Evolutionary conservation across 2,888 invertebrate species (phyloP).

Genomic region (Sialis fuliginosa): DNA sequence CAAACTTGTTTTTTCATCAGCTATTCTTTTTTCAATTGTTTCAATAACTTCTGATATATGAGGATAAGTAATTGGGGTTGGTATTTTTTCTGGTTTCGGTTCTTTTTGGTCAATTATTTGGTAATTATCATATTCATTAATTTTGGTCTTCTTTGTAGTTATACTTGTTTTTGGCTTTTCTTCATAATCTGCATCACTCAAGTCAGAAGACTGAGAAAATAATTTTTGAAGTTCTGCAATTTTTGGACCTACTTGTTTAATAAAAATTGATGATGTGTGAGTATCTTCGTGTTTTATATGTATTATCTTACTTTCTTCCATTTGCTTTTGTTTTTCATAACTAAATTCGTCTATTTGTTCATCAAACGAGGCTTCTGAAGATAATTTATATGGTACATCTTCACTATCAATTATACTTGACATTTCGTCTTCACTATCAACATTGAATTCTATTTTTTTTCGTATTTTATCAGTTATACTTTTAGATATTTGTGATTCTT

Average conservation of each 20-base stretch:
- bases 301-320: neutral
- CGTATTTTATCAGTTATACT: constrained; percentile 20
- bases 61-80: constrained; percentile 13
- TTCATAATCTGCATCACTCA: constrained; percentile 14
- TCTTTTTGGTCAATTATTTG: constrained; percentile 6
- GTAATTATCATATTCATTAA: constrained; percentile 2
- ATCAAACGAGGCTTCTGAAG: constrained; percentile 24
- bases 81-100: constrained; percentile 4
- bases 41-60: constrained; percentile 20
- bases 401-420: constrained; percentile 24
- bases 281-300: constrained; percentile 10
- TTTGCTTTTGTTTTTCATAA: too few species aligned
- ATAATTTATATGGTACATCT: constrained; percentile 18
- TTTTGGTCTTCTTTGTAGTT: neutral
- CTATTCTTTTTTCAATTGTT: constrained; percentile 19
- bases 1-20: constrained; percentile 10
- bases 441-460: constrained; percentile 18
- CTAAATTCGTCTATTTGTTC: constrained; percentile 10
- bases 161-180: neutral
- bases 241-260: constrained; percentile 26
- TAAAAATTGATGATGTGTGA: constrained; percentile 6
- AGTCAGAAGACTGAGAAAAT: constrained; percentile 22
- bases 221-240: constrained; percentile 29
- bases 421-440: constrained; percentile 25
- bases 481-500: constrained; percentile 24